Percentiles rank a stretch among this genome's conserved stretches.
Evolutionary conservation across 2,113 vertebrate genomes (phyloP).

Genomic region (Boleophthalmus pectinirostris): DNA sequence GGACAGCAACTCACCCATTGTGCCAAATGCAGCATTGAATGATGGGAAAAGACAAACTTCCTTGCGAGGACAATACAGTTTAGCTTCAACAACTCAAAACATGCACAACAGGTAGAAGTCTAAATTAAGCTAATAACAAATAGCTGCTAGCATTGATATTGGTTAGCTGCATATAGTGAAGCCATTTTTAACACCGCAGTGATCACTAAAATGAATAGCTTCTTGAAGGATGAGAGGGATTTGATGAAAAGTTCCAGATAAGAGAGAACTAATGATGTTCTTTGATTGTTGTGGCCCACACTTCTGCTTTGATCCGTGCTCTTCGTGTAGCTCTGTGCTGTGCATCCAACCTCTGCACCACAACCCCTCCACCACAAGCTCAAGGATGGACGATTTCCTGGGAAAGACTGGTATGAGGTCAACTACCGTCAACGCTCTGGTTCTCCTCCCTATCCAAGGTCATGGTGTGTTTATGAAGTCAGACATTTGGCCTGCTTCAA

Average conservation of each 20-base stretch:
- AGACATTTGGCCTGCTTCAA: not conserved
- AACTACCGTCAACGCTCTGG: not conserved
- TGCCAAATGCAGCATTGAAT: too few species aligned
- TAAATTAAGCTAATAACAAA: not conserved
- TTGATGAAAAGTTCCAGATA: conserved; percentile 13
- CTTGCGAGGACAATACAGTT: too few species aligned
- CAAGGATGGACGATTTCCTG: conserved; percentile 32
- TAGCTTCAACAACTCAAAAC: too few species aligned
- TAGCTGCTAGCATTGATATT: not conserved
- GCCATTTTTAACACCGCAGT: not conserved
- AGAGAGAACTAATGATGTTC: conserved; percentile 13
- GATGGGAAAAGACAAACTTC: too few species aligned
- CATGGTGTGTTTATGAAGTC: conserved; percentile 15
- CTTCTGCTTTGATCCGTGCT: conserved; percentile 60
- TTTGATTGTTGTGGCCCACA: conserved; percentile 39
- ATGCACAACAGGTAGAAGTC: not conserved
- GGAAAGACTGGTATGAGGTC: conserved; percentile 25
- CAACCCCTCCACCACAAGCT: conserved; percentile 42
- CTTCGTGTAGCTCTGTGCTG: conserved; percentile 58
- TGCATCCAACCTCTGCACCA: conserved; percentile 59
- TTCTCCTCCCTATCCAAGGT: conserved; percentile 12
- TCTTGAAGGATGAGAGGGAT: not conserved
- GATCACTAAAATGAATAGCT: not conserved
- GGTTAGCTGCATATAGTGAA: not conserved
- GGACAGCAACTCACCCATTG: too few species aligned